Evolutionary conservation across 2,888 invertebrate species (phyloP), one percentile per base, ranked within the genome.

Genomic region (Nycteola revayana): DNA sequence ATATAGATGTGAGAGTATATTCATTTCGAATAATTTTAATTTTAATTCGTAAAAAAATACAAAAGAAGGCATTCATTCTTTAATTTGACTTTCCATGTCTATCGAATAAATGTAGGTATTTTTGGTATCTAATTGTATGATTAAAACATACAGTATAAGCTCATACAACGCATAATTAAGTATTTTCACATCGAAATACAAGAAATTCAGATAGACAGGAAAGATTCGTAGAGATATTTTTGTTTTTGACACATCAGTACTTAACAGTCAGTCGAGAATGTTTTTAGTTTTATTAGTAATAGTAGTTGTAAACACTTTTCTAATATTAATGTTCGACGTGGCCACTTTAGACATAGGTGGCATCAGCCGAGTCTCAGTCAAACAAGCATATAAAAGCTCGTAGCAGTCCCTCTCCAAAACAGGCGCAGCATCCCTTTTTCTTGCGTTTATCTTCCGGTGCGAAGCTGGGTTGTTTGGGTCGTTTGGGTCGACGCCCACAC

Each of bases 301-400:
- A 21, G 25, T 29, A 8, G 25, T 32, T 22, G 27, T 50, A 25
- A 35, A 33, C 49, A 42, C 33, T 38, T 28, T 9, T 25, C 10
- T 24, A 10, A 8, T 41, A 35, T 27, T 43, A 32, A 14, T 9
- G 11, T 27, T n/a, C 28, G 17, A 21, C 17, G 34, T 37, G 24
- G 36, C 23, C 40, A 39, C 42, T 28, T 52, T 47, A 58, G 25
- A 49, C 48, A 24, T 45, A 46, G 25, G 55, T 11, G 51, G 42
- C 28, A 35, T 30, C 33, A 31, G 34, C 29, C 3, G 21, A 21
- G n/a, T 41, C 56, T 89, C 76, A 90, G 68, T 91, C 91, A 52
- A 90, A 91, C 30, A 90, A 62, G 60, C 90, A 90, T 49, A 90
- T 83, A 23, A 90, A 75, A 8, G 87, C 90, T 36, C 90, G 71